Conservation (phyloP, 92 coral and sea anemone genomes). For the Montipora capitata region DNA sequence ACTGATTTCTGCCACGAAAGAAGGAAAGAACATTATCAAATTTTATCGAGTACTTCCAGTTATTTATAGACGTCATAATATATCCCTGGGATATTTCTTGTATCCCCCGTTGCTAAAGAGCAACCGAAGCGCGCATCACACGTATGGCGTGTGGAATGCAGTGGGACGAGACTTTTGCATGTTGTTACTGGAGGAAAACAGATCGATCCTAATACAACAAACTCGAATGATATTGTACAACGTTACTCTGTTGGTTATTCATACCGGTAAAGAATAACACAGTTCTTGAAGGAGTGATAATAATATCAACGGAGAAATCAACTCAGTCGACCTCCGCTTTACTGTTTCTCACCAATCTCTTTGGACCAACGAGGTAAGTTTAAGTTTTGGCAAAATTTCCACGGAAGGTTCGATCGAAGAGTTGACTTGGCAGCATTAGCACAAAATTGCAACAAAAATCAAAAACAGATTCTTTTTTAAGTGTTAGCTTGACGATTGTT, state of each 20-base stretch:
- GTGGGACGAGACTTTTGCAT: conserved; percentile 31
- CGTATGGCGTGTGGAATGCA: conserved; percentile 54
- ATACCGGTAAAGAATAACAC: conserved; percentile 17
- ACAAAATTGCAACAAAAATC: not conserved
- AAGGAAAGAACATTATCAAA: too few species aligned
- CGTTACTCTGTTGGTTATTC: not conserved
- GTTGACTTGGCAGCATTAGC: not conserved
- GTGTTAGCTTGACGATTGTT: not conserved
- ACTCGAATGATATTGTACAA: conserved; percentile 35
- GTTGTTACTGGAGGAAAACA: conserved; percentile 11
- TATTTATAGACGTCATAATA: not conserved
- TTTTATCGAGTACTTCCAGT: conserved; percentile 30
- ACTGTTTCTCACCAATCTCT: not conserved
- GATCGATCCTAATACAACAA: conserved; percentile 3
- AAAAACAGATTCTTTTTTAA: not conserved
- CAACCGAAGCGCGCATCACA: conserved; percentile 47
- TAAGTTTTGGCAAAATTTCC: not conserved
- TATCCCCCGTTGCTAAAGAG: conserved; percentile 48
- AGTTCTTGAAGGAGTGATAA: conserved; percentile 5
- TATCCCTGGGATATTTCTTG: conserved; percentile 7
- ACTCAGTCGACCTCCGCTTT: not conserved
- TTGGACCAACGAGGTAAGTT: not conserved
- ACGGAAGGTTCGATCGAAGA: conserved; percentile 3
- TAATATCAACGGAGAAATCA: not conserved
- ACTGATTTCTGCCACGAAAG: too few species aligned